A percentile compares a stretch with the other conserved stretches of the same genome.
These are phyloP conservation scores for Philopotamus ludificatus DNA, from an alignment of 1,140 invertebrate species.

Conservation along the genomic window DNA sequence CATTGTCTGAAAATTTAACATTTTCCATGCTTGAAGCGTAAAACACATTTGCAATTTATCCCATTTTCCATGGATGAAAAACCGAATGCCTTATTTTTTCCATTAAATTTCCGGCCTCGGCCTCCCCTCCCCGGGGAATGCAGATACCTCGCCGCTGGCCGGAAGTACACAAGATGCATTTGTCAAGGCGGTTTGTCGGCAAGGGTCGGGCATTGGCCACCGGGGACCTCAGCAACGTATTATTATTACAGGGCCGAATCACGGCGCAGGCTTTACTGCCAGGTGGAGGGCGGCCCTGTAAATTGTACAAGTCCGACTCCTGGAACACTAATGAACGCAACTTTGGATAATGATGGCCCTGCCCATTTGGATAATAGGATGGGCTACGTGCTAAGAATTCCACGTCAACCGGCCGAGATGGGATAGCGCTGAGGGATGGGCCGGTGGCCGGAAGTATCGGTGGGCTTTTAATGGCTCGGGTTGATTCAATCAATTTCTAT, in stretches of 20 bases:
- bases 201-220: conserved; percentile 1
- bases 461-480: too few relatives aligned
- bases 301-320: background rate
- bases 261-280: background rate
- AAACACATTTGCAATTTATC: too few relatives aligned
- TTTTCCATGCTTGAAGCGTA: too few relatives aligned
- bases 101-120: too few relatives aligned
- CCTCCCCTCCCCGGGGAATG: too few relatives aligned
- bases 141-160: too few relatives aligned
- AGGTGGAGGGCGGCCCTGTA: background rate
- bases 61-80: too few relatives aligned
- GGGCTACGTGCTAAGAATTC: conserved; percentile 3
- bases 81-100: too few relatives aligned
- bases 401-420: background rate
- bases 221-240: background rate
- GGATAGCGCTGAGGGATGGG: background rate
- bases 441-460: too few relatives aligned
- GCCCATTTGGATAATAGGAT: conserved; percentile 15
- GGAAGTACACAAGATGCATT: conserved; percentile 2
- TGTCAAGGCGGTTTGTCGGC: background rate
- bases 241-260: conserved; percentile 4
- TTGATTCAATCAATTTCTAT: too few relatives aligned
- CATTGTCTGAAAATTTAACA: too few relatives aligned
- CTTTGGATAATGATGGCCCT: conserved; percentile 31
- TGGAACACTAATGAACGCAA: conserved; percentile 31